Base-by-base conservation (phyloP, 2,113 vertebrate genomes). In the Neoarius graeffei region DNA sequence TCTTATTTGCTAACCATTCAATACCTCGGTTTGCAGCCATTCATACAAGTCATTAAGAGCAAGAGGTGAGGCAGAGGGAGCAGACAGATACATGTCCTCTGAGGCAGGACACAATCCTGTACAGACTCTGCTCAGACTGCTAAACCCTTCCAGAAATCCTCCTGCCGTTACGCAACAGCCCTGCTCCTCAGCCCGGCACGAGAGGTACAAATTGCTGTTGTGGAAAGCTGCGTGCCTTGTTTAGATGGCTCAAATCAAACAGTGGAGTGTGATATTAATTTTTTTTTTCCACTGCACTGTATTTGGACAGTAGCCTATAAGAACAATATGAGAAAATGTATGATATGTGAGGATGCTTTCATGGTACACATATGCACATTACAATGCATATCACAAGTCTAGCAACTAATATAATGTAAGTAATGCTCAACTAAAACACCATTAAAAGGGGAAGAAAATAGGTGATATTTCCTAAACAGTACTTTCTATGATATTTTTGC, bases 81-180 rank as follows among this genome's bases (percentile, higher is more conserved):
- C 56, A 86, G 88, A 84, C 86, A 86, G 87, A 87, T 60, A 71
- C 85, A 84, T 67, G 23, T 60, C 87, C 82, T 83, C 54, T 54
- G 84, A 91, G 86, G 84, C 84, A 81, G 64, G 80, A 89, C 88
- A 76, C 87, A 82, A 89, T 88, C 84, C 81, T 85, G 76, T 86
- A 84, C 89, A 89, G 87, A 85, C 67, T 69, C 74, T 30, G 86
- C 81, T 88, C 90, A 91, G 79, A 81, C 85, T 73, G 71, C 60
- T 85, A 86, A 89, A 88, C 88, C 67, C 89, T 83, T 50, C 20
- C 60, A 71, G 25, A 91, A 91, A 90, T 91, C 90, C 88, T 86
- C 35, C 50, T 59, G 54, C 25, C 17, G 52, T 87, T 86, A 86
- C 79, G 52, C 87, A 91, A 86, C 27, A 35, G 52, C 76, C 84